Percentiles rank a stretch among this genome's conserved stretches.
These are phyloP conservation scores for Saturnia pavonia DNA, from an alignment of 2,888 invertebrate genomes.

Conservation along the genomic window DNA sequence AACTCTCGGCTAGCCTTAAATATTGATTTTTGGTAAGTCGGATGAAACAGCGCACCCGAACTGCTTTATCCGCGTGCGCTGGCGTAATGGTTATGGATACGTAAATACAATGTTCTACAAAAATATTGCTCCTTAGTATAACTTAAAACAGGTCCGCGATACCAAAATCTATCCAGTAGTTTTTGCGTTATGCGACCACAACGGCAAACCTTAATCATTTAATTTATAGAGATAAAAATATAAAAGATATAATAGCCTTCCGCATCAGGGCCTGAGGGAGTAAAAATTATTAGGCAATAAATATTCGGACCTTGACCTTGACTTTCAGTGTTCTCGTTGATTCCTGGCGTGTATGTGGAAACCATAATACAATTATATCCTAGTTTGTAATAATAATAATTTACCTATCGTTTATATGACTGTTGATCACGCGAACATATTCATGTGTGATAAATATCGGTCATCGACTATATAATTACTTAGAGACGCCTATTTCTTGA, in stretches of 20 bases:
- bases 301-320: background rate
- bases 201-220: too few relatives aligned
- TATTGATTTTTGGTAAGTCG: too few relatives aligned
- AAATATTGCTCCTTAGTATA: too few relatives aligned
- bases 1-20: too few relatives aligned
- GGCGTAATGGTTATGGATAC: too few relatives aligned
- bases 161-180: too few relatives aligned
- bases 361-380: background rate
- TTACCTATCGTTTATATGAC: background rate
- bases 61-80: too few relatives aligned
- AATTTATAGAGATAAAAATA: too few relatives aligned
- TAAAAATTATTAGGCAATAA: background rate
- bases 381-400: background rate
- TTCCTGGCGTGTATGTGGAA: background rate
- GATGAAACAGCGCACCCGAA: too few relatives aligned
- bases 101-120: too few relatives aligned
- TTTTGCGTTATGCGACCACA: too few relatives aligned
- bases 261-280: background rate
- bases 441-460: background rate
- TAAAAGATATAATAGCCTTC: background rate
- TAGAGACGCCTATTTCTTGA: background rate
- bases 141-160: too few relatives aligned
- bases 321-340: slow-evolving; percentile 2
- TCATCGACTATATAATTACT: background rate
- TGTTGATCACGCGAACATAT: background rate